These are phyloP conservation scores for Upupa epops DNA, from an alignment of 2,113 vertebrate genomes.

Conservation along the genomic window DNA sequence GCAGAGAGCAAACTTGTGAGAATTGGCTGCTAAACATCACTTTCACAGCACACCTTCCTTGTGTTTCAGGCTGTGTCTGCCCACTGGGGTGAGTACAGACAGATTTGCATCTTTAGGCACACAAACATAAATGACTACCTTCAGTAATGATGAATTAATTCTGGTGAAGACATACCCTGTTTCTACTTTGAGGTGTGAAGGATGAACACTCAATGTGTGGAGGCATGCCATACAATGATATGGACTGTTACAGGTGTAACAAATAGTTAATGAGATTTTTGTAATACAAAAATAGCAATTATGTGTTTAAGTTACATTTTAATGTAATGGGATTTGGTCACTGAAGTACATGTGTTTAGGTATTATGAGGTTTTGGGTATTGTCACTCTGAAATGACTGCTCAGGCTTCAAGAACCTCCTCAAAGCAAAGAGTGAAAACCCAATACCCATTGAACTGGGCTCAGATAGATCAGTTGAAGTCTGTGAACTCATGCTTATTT, in stretches of 20 bases:
- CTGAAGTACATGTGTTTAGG: no score
- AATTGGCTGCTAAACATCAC: conserved; percentile 92
- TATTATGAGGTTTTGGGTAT: no score
- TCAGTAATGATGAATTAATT: neutral
- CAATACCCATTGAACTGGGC: no score
- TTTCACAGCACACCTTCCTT: conserved; percentile 81
- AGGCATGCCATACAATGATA: neutral
- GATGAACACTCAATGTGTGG: neutral
- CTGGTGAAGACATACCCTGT: neutral
- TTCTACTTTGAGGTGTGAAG: neutral
- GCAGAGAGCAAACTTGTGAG: conserved; percentile 88
- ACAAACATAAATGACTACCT: neutral
- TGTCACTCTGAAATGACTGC: no score
- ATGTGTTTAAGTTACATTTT: no score
- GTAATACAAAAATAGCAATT: neutral
- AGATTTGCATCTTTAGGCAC: neutral
- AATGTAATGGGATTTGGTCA: no score
- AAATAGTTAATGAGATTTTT: neutral
- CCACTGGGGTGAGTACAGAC: conserved; percentile 83
- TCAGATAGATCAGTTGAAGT: no score
- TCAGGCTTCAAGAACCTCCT: no score
- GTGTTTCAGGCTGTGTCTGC: conserved; percentile 89
- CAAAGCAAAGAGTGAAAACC: no score
- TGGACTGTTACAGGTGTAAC: neutral
- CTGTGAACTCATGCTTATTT: no score